Evolutionary conservation across 2,888 invertebrate species (phyloP).

Genomic region (Lepidocyrtoides sp.): DNA sequence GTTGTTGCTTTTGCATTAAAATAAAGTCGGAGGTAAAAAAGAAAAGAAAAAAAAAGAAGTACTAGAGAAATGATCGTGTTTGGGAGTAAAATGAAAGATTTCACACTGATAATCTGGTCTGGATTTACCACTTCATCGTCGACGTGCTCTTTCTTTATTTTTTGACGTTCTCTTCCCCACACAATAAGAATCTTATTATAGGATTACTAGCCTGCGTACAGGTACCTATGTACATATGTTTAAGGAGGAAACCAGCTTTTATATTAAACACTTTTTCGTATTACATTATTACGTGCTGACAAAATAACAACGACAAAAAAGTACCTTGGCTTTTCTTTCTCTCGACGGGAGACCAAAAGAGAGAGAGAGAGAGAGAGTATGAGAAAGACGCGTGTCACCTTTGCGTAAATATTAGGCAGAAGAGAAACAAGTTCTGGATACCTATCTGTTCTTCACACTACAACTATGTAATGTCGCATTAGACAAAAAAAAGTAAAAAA

Average conservation of each 20-base stretch:
- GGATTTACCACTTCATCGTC: conserved; percentile 62
- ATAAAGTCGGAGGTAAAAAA: conserved; percentile 14
- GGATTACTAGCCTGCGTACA: not conserved
- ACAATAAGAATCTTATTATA: too few relatives aligned
- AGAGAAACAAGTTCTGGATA: not conserved
- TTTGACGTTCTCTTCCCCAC: not conserved
- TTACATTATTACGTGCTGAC: conserved; percentile 14
- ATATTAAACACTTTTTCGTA: not conserved
- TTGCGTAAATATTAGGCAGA: conserved; percentile 11
- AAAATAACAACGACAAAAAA: not conserved
- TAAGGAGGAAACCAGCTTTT: not conserved
- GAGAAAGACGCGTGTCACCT: conserved; percentile 36
- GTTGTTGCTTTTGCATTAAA: conserved; percentile 49
- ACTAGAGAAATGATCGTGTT: conserved; percentile 46
- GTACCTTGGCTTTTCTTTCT: conserved; percentile 6
- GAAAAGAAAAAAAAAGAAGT: not conserved
- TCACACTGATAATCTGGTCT: conserved; percentile 71
- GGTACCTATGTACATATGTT: not conserved
- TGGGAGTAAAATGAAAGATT: conserved; percentile 69
- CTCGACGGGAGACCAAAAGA: conserved; percentile 32
- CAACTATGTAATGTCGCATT: not conserved
- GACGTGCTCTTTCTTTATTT: not conserved
- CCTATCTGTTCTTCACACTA: not conserved
- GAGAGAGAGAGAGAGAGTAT: not conserved
- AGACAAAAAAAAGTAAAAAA: not conserved